Percentiles rank a stretch among this genome's conserved stretches.
Evolutionary conservation across 2,113 vertebrate species (phyloP).

Genomic region (Phrynocephalus versicolor): DNA sequence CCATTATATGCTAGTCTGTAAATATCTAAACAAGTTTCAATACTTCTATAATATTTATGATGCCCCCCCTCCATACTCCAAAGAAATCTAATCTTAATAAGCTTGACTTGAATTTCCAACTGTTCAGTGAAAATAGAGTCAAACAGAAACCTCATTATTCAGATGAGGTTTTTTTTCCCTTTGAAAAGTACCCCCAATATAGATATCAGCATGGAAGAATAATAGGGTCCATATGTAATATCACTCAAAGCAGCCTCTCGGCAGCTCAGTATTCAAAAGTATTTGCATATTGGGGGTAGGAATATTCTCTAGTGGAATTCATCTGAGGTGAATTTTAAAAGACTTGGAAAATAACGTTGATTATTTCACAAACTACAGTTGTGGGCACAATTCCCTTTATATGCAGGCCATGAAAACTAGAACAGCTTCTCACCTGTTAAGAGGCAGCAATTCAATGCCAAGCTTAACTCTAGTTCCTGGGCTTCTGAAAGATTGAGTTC

Average conservation of each 20-base stretch:
- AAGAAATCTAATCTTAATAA: conserved; percentile 14
- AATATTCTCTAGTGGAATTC: neutral
- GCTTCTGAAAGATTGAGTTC: conserved; percentile 38
- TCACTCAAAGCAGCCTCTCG: neutral
- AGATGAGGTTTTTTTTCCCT: neutral
- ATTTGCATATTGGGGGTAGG: neutral
- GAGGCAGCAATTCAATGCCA: conserved; percentile 23
- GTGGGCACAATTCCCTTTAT: conserved; percentile 5
- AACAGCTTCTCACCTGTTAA: conserved; percentile 20
- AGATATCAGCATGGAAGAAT: neutral
- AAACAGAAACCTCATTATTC: conserved; percentile 8
- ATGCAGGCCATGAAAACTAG: neutral
- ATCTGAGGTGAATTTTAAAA: conserved; percentile 4
- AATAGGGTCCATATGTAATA: neutral
- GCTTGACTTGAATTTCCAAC: neutral
- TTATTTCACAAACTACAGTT: conserved; percentile 6
- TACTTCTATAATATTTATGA: neutral
- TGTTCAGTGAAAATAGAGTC: neutral
- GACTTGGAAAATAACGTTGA: neutral
- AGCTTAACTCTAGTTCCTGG: neutral
- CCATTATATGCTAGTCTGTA: neutral
- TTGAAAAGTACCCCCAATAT: neutral
- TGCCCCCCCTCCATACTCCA: neutral
- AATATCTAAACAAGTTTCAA: neutral
- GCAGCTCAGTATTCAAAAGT: neutral